Percentiles rank a stretch among this genome's conserved stretches.
Conservation (phyloP, 2,888 invertebrate genomes). For the Brenthis daphne region DNA sequence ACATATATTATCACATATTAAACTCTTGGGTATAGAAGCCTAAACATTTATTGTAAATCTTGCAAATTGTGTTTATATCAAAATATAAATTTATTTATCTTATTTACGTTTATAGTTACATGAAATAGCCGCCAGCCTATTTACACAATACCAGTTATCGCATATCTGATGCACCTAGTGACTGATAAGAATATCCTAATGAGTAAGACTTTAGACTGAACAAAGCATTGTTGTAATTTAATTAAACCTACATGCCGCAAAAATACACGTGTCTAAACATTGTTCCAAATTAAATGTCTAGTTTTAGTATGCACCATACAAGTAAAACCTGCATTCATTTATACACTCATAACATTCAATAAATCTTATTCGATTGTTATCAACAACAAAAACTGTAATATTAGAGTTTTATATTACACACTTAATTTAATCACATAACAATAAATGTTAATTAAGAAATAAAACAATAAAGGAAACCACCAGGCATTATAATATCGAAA, state of each 20-base stretch:
- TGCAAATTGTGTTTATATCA: constrained; percentile 29
- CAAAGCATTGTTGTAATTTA: constrained; percentile 18
- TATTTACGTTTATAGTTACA: constrained; percentile 46
- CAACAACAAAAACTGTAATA: not conserved
- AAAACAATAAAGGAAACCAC: constrained; percentile 10
- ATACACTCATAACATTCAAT: not conserved
- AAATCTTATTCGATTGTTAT: not conserved
- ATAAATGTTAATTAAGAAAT: not conserved
- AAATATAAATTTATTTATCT: constrained; percentile 41
- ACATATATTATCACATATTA: not conserved
- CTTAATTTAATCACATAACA: constrained; percentile 7
- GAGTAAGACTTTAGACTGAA: constrained; percentile 14
- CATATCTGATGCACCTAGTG: constrained; percentile 32
- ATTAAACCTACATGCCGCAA: no score
- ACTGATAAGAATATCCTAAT: constrained; percentile 38
- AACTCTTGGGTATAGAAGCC: not conserved
- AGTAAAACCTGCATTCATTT: not conserved
- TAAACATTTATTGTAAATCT: constrained; percentile 15
- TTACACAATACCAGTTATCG: constrained; percentile 52
- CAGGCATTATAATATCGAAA: constrained; percentile 9
- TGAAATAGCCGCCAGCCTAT: constrained; percentile 51
- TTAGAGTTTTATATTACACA: not conserved
- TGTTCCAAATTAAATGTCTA: no score
- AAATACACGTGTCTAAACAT: no score
- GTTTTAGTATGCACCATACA: no score